Evolutionary conservation across 1,140 invertebrate species (phyloP), one percentile per base, ranked within the genome.

Genomic region (Aphelenchoides avenae): DNA sequence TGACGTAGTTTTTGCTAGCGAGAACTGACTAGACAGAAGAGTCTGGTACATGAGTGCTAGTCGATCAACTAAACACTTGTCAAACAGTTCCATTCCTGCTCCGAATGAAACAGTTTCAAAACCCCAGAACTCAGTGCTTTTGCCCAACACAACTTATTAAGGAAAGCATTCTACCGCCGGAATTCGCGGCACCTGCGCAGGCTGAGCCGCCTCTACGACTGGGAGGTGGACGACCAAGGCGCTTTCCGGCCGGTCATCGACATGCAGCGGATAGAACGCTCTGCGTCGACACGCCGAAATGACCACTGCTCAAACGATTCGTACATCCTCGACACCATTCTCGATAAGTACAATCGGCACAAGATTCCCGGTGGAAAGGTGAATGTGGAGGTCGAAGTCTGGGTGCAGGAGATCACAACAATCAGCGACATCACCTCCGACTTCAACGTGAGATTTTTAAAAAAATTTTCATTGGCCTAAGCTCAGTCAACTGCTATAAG

Each of bases 381-480:
- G 7, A 46, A 68, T 53, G 71, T 72, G 7, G 46, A 53, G 58
- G 57, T 60, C 11, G 57, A 60, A 37, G 59, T 75, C 15, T 75
- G 73, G 73, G 73, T 75, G 13, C 73, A 75, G 34, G 73, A 75
- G 43, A 75, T 75, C 41, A 75, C 73, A 9, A 77, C 73, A 15
- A 77, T 75, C 26, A 60, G 52, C 4, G 73, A 75, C 51, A 75
- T 75, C 7, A 75, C 73, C 3, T 66, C 61, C 13, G 73, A 75
- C 55, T 75, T 75, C 49, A 61, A 73, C 66, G 70, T 71, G 29
- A 26, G 5, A n/a, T n/a, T n/a, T n/a, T n/a, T n/a, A n/a, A n/a
- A n/a, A n/a, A n/a, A n/a, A n/a, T n/a, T n/a, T n/a, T n/a, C n/a
- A n/a, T n/a, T n/a, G n/a, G n/a, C n/a, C n/a, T n/a, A n/a, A n/a